These are phyloP conservation scores for Corythucha ciliata DNA, from an alignment of 2,888 invertebrate species.

Conservation along the genomic window DNA sequence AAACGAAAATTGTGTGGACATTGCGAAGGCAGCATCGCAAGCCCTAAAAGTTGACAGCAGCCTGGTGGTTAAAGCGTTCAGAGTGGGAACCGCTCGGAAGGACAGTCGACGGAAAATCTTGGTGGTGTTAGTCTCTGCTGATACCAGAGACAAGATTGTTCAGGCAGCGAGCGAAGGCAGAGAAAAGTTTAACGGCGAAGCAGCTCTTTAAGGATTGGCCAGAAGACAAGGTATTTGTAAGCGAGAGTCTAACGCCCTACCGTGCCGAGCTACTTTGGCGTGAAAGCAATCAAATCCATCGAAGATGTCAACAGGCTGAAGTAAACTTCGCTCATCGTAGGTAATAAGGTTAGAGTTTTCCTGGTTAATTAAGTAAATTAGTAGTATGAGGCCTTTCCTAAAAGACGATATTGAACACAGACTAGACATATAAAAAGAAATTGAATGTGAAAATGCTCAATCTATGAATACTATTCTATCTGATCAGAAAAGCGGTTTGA, in stretches of 20 bases:
- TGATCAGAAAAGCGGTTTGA: too few relatives aligned
- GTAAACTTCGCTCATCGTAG: too few relatives aligned
- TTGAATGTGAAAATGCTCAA: too few relatives aligned
- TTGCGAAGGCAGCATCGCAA: neutral
- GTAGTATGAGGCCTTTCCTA: too few relatives aligned
- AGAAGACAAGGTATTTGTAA: slow-evolving; percentile 4
- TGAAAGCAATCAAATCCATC: slow-evolving; percentile 5
- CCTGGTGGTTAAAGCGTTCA: neutral
- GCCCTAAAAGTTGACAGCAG: neutral
- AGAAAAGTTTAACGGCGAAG: slow-evolving; percentile 1
- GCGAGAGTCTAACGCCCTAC: slow-evolving; percentile 10
- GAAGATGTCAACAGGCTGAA: slow-evolving; percentile 3
- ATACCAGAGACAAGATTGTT: neutral
- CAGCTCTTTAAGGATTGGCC: neutral
- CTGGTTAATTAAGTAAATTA: too few relatives aligned
- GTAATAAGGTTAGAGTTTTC: too few relatives aligned
- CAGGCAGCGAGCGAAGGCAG: neutral
- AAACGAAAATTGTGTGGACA: too few relatives aligned
- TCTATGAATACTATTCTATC: too few relatives aligned
- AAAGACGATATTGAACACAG: too few relatives aligned
- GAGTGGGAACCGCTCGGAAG: slow-evolving; percentile 6
- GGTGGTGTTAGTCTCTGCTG: slow-evolving; percentile 1
- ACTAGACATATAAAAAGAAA: too few relatives aligned
- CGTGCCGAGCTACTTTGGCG: slow-evolving; percentile 8
- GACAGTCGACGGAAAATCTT: slow-evolving; percentile 12